Conservation (phyloP, 2,888 invertebrate species). For the Volucella inflata region DNA sequence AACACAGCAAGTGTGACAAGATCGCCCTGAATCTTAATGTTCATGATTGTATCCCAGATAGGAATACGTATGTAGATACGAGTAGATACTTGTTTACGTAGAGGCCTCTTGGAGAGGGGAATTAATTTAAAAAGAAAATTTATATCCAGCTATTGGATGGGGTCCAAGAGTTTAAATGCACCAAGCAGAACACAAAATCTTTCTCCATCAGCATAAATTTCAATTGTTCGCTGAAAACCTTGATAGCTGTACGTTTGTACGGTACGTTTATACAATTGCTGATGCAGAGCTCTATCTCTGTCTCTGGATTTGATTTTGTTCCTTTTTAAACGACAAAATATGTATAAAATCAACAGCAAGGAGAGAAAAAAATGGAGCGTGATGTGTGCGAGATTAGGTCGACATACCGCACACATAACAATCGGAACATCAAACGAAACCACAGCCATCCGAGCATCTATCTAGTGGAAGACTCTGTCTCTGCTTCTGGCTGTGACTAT, state of each 20-base stretch:
- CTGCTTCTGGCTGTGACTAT: too few relatives aligned
- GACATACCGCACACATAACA: conserved; percentile 60
- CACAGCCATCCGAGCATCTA: conserved; percentile 47
- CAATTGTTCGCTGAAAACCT: conserved; percentile 50
- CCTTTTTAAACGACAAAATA: conserved; percentile 14
- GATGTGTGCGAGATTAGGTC: conserved; percentile 59
- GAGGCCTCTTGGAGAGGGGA: not conserved
- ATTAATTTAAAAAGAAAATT: conserved; percentile 33
- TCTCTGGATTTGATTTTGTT: conserved; percentile 34
- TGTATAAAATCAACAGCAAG: conserved; percentile 11
- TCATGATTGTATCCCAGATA: not conserved
- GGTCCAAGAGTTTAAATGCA: conserved; percentile 5
- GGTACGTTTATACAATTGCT: not conserved
- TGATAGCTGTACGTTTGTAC: conserved; percentile 11
- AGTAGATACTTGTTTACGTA: conserved; percentile 7
- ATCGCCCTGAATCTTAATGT: conserved; percentile 32
- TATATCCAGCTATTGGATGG: conserved; percentile 16
- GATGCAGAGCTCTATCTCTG: conserved; percentile 39
- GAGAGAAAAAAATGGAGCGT: conserved; percentile 54
- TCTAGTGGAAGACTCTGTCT: conserved; percentile 19
- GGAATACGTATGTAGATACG: too few relatives aligned
- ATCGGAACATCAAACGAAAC: conserved; percentile 69
- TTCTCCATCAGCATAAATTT: conserved; percentile 40
- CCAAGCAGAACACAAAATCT: conserved; percentile 3
- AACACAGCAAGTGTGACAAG: conserved; percentile 44